These are phyloP conservation scores for Cyrtorhinus lividipennis DNA, from an alignment of 1,140 invertebrate genomes.

Conservation along the genomic window DNA sequence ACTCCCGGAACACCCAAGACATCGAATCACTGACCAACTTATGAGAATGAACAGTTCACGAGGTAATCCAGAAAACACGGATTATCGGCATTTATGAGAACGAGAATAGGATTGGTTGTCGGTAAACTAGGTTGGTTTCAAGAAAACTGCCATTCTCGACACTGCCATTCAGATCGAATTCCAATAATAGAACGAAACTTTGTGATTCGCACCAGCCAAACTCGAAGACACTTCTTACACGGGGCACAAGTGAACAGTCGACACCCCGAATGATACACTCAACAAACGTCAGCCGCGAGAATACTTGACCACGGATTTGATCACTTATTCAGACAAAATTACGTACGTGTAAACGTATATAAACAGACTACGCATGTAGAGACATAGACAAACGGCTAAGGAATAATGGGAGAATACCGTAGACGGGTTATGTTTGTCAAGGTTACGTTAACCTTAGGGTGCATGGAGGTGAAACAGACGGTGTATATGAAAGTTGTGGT, in stretches of 20 bases:
- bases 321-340: background rate
- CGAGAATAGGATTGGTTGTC: background rate
- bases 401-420: background rate
- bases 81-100: background rate
- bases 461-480: background rate
- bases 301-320: too few species aligned
- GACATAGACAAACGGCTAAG: background rate
- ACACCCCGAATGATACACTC: background rate
- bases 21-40: background rate
- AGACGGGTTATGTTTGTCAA: background rate
- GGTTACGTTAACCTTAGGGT: constrained; percentile 1
- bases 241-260: background rate
- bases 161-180: constrained; percentile 5
- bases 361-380: background rate
- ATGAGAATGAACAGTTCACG: background rate
- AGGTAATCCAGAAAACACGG: background rate
- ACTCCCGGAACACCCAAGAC: background rate
- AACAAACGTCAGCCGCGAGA: too few species aligned
- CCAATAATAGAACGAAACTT: constrained; percentile 4
- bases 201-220: background rate
- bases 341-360: background rate
- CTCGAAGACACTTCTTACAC: background rate
- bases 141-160: background rate
- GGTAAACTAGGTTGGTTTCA: background rate
- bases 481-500: background rate